These are phyloP conservation scores for Drosophila koepferae DNA, from an alignment of 2,888 invertebrate species.

Conservation along the genomic window DNA sequence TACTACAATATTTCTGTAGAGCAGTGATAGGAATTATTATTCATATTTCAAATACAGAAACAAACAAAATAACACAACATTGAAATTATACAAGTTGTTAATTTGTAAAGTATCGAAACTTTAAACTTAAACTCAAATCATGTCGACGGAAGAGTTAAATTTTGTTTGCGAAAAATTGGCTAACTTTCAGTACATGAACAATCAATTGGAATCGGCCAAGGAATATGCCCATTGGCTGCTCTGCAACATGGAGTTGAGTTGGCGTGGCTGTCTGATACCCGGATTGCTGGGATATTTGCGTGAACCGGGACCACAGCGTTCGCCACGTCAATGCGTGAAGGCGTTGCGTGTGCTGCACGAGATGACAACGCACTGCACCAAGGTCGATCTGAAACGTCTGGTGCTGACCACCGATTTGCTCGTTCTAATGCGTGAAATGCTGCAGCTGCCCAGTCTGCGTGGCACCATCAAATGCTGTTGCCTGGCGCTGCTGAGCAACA, in stretches of 20 bases:
- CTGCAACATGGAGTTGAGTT: constrained; percentile 38
- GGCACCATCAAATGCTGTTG: constrained; percentile 20
- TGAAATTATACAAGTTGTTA: constrained; percentile 1
- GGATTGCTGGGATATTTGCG: constrained; percentile 20
- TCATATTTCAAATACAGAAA: not conserved
- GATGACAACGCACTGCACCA: constrained; percentile 49
- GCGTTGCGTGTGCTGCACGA: constrained; percentile 52
- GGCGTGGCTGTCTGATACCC: constrained; percentile 33
- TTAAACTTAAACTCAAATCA: constrained; percentile 2
- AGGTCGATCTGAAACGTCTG: constrained; percentile 52
- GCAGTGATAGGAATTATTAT: not conserved
- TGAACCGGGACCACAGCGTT: constrained; percentile 12
- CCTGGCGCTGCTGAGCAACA: constrained; percentile 52
- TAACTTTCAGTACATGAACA: constrained; percentile 38
- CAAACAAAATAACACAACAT: constrained; percentile 12
- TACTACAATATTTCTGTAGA: not conserved
- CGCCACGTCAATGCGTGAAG: constrained; percentile 45
- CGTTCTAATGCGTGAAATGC: constrained; percentile 6
- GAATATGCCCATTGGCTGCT: constrained; percentile 42
- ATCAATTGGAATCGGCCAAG: constrained; percentile 35
- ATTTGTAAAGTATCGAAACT: not conserved
- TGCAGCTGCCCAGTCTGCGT: not conserved
- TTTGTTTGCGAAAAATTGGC: constrained; percentile 6
- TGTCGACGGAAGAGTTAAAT: constrained; percentile 29
- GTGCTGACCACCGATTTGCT: constrained; percentile 42